Percentiles rank a stretch among this genome's conserved stretches.
These are phyloP conservation scores for Sebastiscus albofasciatus DNA, from an alignment of 2,797 vertebrate genomes.

Conservation along the genomic window DNA sequence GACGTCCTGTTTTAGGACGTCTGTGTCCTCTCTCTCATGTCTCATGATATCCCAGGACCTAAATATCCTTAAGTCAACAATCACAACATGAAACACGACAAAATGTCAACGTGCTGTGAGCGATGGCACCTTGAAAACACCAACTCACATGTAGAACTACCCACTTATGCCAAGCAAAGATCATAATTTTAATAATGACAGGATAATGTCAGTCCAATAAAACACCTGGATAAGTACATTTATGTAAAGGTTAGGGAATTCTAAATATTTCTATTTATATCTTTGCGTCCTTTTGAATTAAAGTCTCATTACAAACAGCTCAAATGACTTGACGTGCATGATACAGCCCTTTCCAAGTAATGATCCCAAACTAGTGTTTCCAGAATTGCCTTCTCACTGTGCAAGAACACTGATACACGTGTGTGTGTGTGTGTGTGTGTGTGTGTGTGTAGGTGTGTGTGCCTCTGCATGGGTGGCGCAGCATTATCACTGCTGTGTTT, in stretches of 20 bases:
- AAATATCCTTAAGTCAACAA: slow-evolving; percentile 39
- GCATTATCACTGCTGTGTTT: slow-evolving; percentile 66
- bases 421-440: slow-evolving; percentile 8
- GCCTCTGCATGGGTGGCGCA: slow-evolving; percentile 8
- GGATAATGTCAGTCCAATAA: neutral
- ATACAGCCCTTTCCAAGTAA: slow-evolving; percentile 32
- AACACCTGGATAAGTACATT: neutral
- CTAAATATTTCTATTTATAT: neutral
- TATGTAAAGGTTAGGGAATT: neutral
- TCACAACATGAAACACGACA: slow-evolving; percentile 19
- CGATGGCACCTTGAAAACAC: neutral
- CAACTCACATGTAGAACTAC: neutral
- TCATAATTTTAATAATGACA: neutral
- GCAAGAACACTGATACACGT: neutral
- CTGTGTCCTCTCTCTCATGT: slow-evolving; percentile 1
- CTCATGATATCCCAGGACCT: slow-evolving; percentile 16
- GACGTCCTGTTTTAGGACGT: slow-evolving; percentile 31
- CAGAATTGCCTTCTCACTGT: slow-evolving; percentile 21
- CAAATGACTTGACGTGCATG: neutral
- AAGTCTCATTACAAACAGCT: neutral
- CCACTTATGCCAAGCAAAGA: neutral
- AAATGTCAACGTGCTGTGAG: neutral
- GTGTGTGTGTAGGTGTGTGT: slow-evolving; percentile 4
- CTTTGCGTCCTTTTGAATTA: neutral
- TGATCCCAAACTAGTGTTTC: slow-evolving; percentile 21